phyloP scores from a whole-genome alignment of 2,797 vertebrate species.

The Sandelia bainsii region DNA sequence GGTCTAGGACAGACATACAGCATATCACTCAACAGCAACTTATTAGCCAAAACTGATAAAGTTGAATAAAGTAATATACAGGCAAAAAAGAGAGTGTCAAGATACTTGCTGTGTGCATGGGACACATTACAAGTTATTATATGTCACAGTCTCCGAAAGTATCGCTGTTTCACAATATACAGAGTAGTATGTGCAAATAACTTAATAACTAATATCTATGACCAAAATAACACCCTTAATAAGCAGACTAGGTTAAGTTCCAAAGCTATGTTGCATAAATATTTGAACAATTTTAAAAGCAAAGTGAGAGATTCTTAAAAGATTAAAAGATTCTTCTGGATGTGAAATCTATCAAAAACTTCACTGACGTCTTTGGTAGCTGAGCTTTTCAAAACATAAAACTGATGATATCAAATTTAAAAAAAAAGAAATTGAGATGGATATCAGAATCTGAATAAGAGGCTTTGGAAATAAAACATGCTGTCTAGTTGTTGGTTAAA shows the following conservation, averaged over 20 bases:
- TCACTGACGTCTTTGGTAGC: background rate
- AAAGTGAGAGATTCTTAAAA: background rate
- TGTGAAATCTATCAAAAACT: too few relatives aligned
- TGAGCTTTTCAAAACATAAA: background rate
- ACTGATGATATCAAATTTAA: background rate
- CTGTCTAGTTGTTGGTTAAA: background rate
- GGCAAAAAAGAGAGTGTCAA: background rate
- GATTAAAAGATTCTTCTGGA: too few relatives aligned
- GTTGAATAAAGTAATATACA: background rate
- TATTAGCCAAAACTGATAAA: constrained; percentile 10
- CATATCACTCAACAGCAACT: constrained; percentile 34
- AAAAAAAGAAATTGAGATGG: background rate
- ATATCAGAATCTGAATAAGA: background rate
- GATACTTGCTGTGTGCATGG: too few relatives aligned
- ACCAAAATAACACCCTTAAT: too few relatives aligned
- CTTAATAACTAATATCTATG: too few relatives aligned
- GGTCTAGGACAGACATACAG: constrained; percentile 84
- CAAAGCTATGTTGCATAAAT: background rate
- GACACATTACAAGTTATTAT: too few relatives aligned
- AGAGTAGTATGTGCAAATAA: background rate
- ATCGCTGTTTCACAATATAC: background rate
- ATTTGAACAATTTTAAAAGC: background rate
- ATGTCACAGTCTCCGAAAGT: background rate
- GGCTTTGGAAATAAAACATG: background rate
- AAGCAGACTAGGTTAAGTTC: too few relatives aligned